A percentile compares a stretch with the other conserved stretches of the same genome.
Conservation (phyloP, 53 echinoderm and acorn worm genomes). For the Holothuria leucospilota region DNA sequence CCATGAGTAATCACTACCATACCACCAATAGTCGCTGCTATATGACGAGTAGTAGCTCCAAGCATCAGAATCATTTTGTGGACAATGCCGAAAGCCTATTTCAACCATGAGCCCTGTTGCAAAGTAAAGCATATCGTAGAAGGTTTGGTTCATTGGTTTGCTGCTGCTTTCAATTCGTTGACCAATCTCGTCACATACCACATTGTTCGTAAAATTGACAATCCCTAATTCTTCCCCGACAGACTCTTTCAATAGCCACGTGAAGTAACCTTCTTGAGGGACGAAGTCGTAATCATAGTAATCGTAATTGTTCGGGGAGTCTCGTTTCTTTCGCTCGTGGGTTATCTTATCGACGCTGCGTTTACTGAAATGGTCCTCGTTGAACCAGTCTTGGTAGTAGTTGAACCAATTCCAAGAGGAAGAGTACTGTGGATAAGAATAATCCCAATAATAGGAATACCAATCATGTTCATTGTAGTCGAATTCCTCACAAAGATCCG, state of each 20-base stretch:
- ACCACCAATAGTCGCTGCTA: not conserved
- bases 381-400: constrained; percentile 4
- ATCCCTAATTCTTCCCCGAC: not conserved
- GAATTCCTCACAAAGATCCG: not conserved
- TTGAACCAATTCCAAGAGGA: not conserved
- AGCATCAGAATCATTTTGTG: constrained; percentile 3
- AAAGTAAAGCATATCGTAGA: constrained; percentile 12
- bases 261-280: not conserved
- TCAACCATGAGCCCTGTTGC: not conserved
- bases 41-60: not conserved
- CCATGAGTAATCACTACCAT: not conserved
- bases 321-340: not conserved
- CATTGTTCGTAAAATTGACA: not conserved
- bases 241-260: not conserved
- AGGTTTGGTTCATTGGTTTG: not conserved
- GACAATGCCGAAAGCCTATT: constrained; percentile 10
- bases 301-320: not conserved
- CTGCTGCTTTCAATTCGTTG: not conserved
- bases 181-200: constrained; percentile 8
- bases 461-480: not conserved
- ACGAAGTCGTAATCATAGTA: not conserved
- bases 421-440: not conserved
- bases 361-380: constrained; percentile 8
- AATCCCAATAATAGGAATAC: not conserved
- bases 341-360: not conserved